A percentile compares a stretch with the other conserved stretches of the same genome.
Conservation (phyloP, 2,797 vertebrate species). For the Gila robusta region DNA sequence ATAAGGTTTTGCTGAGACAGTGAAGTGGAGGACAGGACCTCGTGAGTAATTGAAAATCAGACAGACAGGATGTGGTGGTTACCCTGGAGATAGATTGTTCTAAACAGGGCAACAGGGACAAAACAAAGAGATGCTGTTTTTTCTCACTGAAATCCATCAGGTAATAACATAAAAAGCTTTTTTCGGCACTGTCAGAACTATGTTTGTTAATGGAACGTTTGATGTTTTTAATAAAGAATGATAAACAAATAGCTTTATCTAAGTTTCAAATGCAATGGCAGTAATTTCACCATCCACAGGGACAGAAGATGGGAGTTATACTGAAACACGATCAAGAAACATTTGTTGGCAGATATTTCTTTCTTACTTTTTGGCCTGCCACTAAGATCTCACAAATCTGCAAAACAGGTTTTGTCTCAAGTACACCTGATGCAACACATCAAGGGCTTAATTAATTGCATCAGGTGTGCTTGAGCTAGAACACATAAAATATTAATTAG, state of each 20-base stretch:
- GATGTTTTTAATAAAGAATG: conserved; percentile 8
- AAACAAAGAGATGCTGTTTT: conserved; percentile 75
- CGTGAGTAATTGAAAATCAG: conserved; percentile 79
- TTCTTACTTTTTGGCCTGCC: background rate
- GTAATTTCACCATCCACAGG: background rate
- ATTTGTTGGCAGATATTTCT: background rate
- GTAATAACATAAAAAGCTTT: conserved; percentile 50
- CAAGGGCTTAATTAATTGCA: too few species aligned
- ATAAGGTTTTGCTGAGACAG: conserved; percentile 71
- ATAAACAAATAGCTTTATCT: conserved; percentile 5
- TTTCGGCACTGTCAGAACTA: background rate
- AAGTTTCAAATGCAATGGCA: conserved; percentile 1
- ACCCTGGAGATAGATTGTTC: conserved; percentile 76
- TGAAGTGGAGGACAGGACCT: conserved; percentile 69
- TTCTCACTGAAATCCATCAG: conserved; percentile 31
- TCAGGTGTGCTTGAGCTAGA: too few species aligned
- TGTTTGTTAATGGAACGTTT: conserved; percentile 35
- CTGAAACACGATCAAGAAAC: background rate
- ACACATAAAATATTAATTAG: too few species aligned
- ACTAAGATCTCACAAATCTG: background rate
- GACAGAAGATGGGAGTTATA: background rate
- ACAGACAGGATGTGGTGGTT: conserved; percentile 72
- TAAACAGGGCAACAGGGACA: conserved; percentile 74
- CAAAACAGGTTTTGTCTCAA: background rate
- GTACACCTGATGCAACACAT: too few species aligned